These are phyloP conservation scores for Prorops nasuta DNA, from an alignment of 1,140 invertebrate genomes.

Conservation along the genomic window DNA sequence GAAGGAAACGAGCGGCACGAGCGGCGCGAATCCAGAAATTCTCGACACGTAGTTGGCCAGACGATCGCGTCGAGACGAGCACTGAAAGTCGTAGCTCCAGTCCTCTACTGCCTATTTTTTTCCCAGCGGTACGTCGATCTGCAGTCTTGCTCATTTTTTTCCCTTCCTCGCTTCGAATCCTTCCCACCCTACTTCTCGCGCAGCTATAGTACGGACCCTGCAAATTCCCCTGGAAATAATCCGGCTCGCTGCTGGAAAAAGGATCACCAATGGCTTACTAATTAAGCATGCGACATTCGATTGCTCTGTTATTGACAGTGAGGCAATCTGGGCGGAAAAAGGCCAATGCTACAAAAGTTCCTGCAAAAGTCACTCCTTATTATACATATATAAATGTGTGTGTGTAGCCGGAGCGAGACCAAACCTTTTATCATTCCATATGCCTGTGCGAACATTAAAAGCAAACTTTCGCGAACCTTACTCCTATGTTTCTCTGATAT, in stretches of 20 bases:
- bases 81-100: slow-evolving; percentile 14
- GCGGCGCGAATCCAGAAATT: too few species aligned
- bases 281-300: slow-evolving; percentile 33
- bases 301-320: slow-evolving; percentile 37
- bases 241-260: not conserved
- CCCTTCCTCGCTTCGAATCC: not conserved
- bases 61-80: too few species aligned
- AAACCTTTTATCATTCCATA: not conserved
- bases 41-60: too few species aligned
- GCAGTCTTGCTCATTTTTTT: slow-evolving; percentile 13
- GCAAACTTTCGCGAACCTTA: not conserved
- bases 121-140: too few species aligned
- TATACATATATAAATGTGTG: too few species aligned
- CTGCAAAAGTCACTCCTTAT: not conserved
- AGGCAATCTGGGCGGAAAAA: slow-evolving; percentile 26
- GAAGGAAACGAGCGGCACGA: slow-evolving; percentile 6
- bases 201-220: too few species aligned
- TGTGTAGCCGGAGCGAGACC: too few species aligned
- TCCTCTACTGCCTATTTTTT: slow-evolving; percentile 17
- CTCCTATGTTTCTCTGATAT: not conserved
- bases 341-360: slow-evolving; percentile 2
- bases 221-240: not conserved
- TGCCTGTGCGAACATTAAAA: not conserved
- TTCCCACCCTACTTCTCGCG: not conserved
- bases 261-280: slow-evolving; percentile 16